phyloP scores from a whole-genome alignment of 1,140 invertebrate genomes.

The Cephus cinctus region DNA sequence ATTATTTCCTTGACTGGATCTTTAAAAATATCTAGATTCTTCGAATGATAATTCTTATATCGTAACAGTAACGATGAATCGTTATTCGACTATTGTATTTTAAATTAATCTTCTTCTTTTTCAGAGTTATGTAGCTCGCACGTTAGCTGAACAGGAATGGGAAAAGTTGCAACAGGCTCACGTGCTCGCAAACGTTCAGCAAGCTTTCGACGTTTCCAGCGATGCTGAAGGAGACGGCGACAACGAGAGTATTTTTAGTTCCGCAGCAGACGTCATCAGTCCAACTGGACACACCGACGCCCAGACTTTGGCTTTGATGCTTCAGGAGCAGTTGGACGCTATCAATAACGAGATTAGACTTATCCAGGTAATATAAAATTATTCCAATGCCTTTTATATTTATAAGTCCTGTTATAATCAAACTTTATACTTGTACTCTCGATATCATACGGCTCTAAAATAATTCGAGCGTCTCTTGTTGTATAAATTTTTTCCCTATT shows the following conservation, averaged over 20 bases:
- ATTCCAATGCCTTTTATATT: too few species aligned
- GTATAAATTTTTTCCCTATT: too few species aligned
- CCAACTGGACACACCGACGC: slow-evolving; percentile 89
- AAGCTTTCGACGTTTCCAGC: slow-evolving; percentile 79
- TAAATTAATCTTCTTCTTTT: slow-evolving; percentile 8
- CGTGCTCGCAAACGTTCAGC: slow-evolving; percentile 88
- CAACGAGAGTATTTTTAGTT: slow-evolving; percentile 72
- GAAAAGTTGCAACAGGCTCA: slow-evolving; percentile 93
- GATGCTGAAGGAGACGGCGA: slow-evolving; percentile 78
- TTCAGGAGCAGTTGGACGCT: slow-evolving; percentile 98
- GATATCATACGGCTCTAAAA: too few species aligned
- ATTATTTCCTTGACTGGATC: too few species aligned
- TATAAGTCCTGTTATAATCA: too few species aligned
- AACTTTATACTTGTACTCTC: too few species aligned
- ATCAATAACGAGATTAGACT: slow-evolving; percentile 96
- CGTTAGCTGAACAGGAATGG: slow-evolving; percentile 82
- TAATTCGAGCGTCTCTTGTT: too few species aligned
- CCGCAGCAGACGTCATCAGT: slow-evolving; percentile 68
- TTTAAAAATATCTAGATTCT: too few species aligned
- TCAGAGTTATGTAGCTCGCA: slow-evolving; percentile 58
- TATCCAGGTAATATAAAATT: slow-evolving; percentile 54
- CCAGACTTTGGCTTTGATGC: slow-evolving; percentile 95
- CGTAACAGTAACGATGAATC: slow-evolving; percentile 1
- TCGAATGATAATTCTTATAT: too few species aligned
- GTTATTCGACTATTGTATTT: too few species aligned